Conservation (phyloP, 2,113 vertebrate genomes). For the Catharus minimus region DNA sequence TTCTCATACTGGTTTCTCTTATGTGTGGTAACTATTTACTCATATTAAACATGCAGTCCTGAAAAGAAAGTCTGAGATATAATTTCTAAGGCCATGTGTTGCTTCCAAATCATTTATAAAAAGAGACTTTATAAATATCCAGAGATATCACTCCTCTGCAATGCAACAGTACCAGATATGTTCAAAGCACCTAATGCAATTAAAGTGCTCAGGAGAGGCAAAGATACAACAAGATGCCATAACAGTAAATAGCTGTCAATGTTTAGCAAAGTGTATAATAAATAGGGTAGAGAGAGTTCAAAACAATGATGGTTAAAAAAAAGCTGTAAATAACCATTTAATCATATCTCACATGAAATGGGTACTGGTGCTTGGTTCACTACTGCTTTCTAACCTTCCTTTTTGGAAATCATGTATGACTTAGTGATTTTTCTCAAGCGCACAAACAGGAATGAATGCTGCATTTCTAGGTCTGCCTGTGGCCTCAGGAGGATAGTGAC, state of each 20-base stretch:
- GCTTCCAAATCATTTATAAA: neutral
- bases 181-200: neutral
- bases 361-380: neutral
- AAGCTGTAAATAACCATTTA: neutral
- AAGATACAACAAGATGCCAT: neutral
- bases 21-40: neutral
- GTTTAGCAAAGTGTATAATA: neutral
- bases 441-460: neutral
- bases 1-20: neutral
- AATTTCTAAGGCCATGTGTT: neutral
- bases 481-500: neutral
- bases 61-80: neutral
- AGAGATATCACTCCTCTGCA: neutral
- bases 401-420: neutral
- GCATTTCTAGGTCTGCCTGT: neutral
- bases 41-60: neutral
- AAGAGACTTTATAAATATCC: neutral
- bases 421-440: neutral
- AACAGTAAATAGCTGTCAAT: neutral
- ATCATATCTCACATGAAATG: neutral
- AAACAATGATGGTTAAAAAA: neutral
- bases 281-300: neutral
- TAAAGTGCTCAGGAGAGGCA: neutral
- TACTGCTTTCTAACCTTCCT: neutral
- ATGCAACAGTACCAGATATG: neutral